Evolutionary conservation across 1,140 invertebrate species (phyloP), one percentile per base, ranked within the genome.

Genomic region (Psilanteris sp.): DNA sequence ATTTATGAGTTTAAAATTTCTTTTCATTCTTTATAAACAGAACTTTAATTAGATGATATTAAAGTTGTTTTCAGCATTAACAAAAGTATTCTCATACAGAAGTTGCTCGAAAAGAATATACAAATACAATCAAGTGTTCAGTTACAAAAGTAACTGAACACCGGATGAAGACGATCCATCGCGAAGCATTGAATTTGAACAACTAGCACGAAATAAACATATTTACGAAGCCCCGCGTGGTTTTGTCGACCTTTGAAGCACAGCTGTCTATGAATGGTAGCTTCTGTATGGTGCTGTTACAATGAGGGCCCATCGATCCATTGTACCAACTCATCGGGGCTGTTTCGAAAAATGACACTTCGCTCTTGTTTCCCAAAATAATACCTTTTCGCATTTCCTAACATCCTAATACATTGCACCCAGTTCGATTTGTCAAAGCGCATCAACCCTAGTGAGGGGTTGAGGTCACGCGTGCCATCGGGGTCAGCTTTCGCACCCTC

Each of bases 241-340:
- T 4, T 4, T 1, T 10, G 18, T n/a, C 26, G 59, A 41, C 34
- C 32, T 37, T 55, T 29, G 41, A 4, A 22, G 22, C 13, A 22
- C 57, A 67, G 48, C 62, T 67, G 62, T 67, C 48, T 55, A 44
- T 27, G 48, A 55, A 54, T 43, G 29, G 37, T 46, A 39, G 39
- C 48, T 50, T 66, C 37, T 46, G 46, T 43, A 20, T 18, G 29
- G n/a, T 43, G 15, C 0, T 1, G 9, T 22, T 46, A 46, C 50
- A 66, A 66, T 66, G 48, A 39, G 61, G 48, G 44, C 29, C 62
- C 48, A 67, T 67, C 62, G 50, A 67, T 67, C 50, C 62, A 67
- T 67, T 67, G 64, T 68, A 37, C 8, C 14, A n/a, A 1, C 1
- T 4, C 44, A 34, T 36, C 22, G 41, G 43, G 52, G 43, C 24